phyloP scores from a whole-genome alignment of 1,140 invertebrate genomes.

The Apocrypta bakeri region DNA sequence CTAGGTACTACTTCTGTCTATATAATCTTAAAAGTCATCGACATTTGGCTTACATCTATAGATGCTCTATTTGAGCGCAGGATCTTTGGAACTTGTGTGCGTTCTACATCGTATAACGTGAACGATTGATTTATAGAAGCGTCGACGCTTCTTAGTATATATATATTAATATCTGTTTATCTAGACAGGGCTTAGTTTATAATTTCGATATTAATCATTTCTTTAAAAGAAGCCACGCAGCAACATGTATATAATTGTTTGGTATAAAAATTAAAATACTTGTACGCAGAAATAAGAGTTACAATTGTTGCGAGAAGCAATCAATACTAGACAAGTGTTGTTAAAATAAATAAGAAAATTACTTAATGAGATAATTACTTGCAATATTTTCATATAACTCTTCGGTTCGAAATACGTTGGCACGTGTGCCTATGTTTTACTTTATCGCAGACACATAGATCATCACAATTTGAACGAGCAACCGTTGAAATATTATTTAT shows the following conservation, averaged over 20 bases:
- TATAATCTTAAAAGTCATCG: slow-evolving; percentile 35
- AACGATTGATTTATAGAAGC: slow-evolving; percentile 27
- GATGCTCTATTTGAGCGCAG: slow-evolving; percentile 26
- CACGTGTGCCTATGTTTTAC: slow-evolving; percentile 11
- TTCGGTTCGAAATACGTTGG: slow-evolving; percentile 27
- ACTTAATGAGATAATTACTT: not conserved
- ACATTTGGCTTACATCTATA: slow-evolving; percentile 33
- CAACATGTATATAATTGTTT: not conserved
- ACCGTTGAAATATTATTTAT: slow-evolving; percentile 25
- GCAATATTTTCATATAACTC: not conserved
- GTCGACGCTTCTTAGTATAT: not conserved
- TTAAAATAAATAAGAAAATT: not conserved
- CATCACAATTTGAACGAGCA: slow-evolving; percentile 27
- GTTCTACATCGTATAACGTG: slow-evolving; percentile 30
- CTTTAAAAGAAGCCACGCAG: slow-evolving; percentile 2
- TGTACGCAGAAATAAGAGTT: not conserved
- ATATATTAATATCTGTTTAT: not conserved
- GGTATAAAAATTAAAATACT: not conserved
- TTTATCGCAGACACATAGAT: not conserved
- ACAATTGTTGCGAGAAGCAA: not conserved
- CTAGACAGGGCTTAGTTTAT: not conserved
- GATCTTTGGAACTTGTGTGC: slow-evolving; percentile 44
- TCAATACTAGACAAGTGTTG: not conserved
- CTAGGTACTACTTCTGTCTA: no score
- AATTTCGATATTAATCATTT: not conserved